Evolutionary conservation across 2,113 vertebrate genomes (phyloP), one percentile per base, ranked within the genome.

Genomic region (Pao palembangensis): DNA sequence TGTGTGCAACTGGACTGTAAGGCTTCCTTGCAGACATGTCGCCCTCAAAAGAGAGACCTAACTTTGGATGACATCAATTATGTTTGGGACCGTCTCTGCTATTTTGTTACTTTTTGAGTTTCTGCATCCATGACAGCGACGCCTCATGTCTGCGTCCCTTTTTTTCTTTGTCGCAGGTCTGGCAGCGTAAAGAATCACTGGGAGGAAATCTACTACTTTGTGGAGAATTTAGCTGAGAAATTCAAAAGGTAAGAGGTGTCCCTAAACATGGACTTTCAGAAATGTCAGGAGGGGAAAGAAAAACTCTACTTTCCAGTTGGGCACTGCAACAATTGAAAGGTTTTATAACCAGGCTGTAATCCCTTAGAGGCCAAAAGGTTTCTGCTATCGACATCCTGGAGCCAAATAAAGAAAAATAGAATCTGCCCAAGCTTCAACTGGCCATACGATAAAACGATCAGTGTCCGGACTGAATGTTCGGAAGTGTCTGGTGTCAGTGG

Each of bases 161-260:
- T 11, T 38, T 81, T 21, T 75, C 80, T 77, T 43, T 49, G 57
- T 72, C 52, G 47, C 76, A 98, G 96, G 78, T 98, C 95, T 48
- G 94, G 93, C 85, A 96, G 93, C 51, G 93, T 96, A 62, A 91
- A 89, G 61, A 79, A 94, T 76, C 93, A 95, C 79, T 98, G 95
- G 96, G 86, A 77, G 2, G 89, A 96, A 80, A 91, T 98, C 81
- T 94, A 93, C 67, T 79, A 88, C 20, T 94, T 96, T 85, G 93
- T 94, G 59, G 92, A 94, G 71, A 88, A 90, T 60, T 80, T 95
- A 73, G 93, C 94, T 0, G 91, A 92, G 76, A 95, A 94, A 73
- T 94, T 95, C 65, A 92, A 92, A 87, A 98, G 94, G 96, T 97
- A 90, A 87, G 67, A 54, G 3, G 14, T n/a, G 6, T 18, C 43